Conservation (phyloP, 2,888 invertebrate species). For the Lissocephala sabroskyi region DNA sequence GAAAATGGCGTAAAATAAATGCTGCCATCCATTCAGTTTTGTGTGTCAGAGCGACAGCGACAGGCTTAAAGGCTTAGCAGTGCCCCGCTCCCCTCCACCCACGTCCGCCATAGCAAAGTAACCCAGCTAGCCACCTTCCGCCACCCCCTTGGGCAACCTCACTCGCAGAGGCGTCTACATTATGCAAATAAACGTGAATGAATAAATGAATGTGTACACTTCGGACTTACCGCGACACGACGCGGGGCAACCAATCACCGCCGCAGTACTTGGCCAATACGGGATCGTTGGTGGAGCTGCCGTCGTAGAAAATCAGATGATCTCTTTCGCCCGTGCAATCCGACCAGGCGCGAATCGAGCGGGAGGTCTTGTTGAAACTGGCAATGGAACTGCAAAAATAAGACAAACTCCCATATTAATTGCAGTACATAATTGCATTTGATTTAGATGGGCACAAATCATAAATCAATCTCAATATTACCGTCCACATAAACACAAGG, state of each 20-base stretch:
- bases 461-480: no score
- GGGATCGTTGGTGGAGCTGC: constrained; percentile 85
- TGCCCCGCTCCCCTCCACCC: no score
- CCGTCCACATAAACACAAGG: no score
- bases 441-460: no score
- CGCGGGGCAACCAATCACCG: constrained; percentile 87
- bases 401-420: no score
- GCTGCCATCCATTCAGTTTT: constrained; percentile 10
- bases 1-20: constrained; percentile 57
- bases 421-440: no score
- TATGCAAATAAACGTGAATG: no score
- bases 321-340: constrained; percentile 88
- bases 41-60: constrained; percentile 21
- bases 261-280: constrained; percentile 91
- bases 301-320: constrained; percentile 89
- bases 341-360: constrained; percentile 83
- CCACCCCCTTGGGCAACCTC: no score
- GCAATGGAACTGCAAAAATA: constrained; percentile 69
- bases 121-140: no score
- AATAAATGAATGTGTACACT: constrained; percentile 1
- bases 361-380: constrained; percentile 81
- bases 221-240: constrained; percentile 77
- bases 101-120: no score
- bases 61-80: constrained; percentile 9
- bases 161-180: no score